Evolutionary conservation across 2,797 vertebrate species (phyloP).

Genomic region (Xiphorhynchus erythropygius): DNA sequence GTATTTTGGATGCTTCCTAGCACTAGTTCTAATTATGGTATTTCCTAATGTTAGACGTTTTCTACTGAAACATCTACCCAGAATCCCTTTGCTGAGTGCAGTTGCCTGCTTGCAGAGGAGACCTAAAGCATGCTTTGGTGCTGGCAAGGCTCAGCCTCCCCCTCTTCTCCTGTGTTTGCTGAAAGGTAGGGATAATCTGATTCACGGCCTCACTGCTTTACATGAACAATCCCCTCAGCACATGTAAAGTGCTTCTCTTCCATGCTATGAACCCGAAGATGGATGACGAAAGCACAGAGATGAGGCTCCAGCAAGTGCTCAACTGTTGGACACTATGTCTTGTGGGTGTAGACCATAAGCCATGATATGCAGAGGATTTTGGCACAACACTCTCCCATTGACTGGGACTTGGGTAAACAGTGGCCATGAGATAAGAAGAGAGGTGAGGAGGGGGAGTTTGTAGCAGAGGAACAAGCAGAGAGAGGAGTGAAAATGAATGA

Average conservation of each 20-base stretch:
- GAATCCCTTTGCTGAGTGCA: background rate
- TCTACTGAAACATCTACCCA: background rate
- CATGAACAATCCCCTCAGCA: background rate
- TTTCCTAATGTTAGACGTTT: background rate
- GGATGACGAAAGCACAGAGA: background rate
- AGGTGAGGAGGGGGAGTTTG: background rate
- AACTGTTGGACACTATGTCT: background rate
- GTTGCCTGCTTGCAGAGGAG: background rate
- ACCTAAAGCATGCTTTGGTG: background rate
- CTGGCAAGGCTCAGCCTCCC: background rate
- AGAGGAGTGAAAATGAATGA: background rate
- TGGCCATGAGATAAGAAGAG: background rate
- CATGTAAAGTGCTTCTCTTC: background rate
- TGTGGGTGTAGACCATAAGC: background rate
- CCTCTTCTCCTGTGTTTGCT: background rate
- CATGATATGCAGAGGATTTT: background rate
- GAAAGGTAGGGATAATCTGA: background rate
- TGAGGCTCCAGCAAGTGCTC: background rate
- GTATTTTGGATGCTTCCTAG: background rate
- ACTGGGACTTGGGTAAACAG: background rate
- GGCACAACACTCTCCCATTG: background rate
- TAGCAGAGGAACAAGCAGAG: background rate
- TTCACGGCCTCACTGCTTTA: background rate
- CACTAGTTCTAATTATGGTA: background rate
- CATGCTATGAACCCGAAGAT: background rate